phyloP scores from a whole-genome alignment of 2,888 invertebrate species.

The Pseudoips prasinana region DNA sequence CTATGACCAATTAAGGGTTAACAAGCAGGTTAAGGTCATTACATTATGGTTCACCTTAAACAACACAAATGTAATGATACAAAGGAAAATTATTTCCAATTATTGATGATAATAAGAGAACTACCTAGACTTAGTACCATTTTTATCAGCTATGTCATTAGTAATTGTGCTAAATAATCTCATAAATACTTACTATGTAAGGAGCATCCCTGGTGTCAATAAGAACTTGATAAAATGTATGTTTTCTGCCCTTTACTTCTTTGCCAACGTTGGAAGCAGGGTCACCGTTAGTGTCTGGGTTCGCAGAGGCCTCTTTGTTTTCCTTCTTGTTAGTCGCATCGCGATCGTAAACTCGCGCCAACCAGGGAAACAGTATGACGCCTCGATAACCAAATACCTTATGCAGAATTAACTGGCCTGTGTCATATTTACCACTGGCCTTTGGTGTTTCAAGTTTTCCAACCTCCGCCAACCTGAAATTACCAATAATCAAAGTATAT shows the following conservation, averaged over 20 bases:
- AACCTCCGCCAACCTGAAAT: constrained; percentile 93
- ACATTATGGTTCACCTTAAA: too few relatives aligned
- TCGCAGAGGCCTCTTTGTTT: constrained; percentile 52
- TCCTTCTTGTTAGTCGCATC: constrained; percentile 89
- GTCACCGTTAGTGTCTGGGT: constrained; percentile 56
- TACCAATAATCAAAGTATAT: constrained; percentile 5
- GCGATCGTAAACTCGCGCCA: constrained; percentile 96
- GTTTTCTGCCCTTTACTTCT: constrained; percentile 94
- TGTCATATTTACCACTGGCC: constrained; percentile 94
- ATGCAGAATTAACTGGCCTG: constrained; percentile 97
- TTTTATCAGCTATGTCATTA: too few relatives aligned
- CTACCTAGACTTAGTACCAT: too few relatives aligned
- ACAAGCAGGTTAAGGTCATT: too few relatives aligned
- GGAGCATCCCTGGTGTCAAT: constrained; percentile 99
- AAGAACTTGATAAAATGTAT: constrained; percentile 98
- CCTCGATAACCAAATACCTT: constrained; percentile 98
- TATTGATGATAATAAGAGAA: too few relatives aligned
- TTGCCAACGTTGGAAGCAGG: constrained; percentile 84
- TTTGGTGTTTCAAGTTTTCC: constrained; percentile 95
- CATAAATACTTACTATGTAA: constrained; percentile 90
- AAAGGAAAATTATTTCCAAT: too few relatives aligned
- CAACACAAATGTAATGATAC: too few relatives aligned
- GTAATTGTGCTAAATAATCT: constrained; percentile 15
- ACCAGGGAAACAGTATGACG: constrained; percentile 98
- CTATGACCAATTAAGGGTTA: too few relatives aligned